These are phyloP conservation scores for Drosophila trichaetosa DNA, from an alignment of 2,888 invertebrate genomes.

Conservation along the genomic window DNA sequence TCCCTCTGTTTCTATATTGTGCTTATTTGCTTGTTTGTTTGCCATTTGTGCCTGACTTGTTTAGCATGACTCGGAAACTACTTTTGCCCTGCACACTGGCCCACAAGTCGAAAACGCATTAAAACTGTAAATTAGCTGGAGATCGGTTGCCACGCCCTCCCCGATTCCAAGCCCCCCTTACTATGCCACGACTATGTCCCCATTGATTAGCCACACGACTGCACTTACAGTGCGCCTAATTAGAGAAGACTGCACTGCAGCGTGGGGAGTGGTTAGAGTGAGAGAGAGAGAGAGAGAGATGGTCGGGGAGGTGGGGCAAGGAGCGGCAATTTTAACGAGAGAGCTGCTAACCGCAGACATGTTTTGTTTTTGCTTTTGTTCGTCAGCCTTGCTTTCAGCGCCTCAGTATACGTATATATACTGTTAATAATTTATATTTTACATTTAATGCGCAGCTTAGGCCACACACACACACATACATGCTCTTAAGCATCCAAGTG, in stretches of 20 bases:
- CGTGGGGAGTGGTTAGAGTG: not conserved
- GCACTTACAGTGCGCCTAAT: constrained; percentile 63
- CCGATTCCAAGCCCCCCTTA: not conserved
- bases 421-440: constrained; percentile 80
- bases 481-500: constrained; percentile 41
- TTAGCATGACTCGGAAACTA: constrained; percentile 46
- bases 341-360: constrained; percentile 46
- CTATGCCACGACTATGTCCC: constrained; percentile 7
- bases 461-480: constrained; percentile 28
- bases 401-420: constrained; percentile 38
- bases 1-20: constrained; percentile 19
- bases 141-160: constrained; percentile 29
- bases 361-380: constrained; percentile 28
- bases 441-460: constrained; percentile 77
- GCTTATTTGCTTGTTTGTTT: constrained; percentile 47
- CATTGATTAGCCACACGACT: constrained; percentile 64
- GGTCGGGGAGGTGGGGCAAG: not conserved
- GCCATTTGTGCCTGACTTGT: constrained; percentile 27
- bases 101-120: constrained; percentile 77
- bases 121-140: constrained; percentile 78
- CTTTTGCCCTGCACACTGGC: constrained; percentile 37
- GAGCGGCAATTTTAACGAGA: constrained; percentile 36
- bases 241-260: constrained; percentile 50
- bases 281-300: not conserved
- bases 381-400: constrained; percentile 17